A percentile compares a stretch with the other conserved stretches of the same genome.
Evolutionary conservation across 1,140 invertebrate genomes (phyloP).

Genomic region (Homalodisca vitripennis): DNA sequence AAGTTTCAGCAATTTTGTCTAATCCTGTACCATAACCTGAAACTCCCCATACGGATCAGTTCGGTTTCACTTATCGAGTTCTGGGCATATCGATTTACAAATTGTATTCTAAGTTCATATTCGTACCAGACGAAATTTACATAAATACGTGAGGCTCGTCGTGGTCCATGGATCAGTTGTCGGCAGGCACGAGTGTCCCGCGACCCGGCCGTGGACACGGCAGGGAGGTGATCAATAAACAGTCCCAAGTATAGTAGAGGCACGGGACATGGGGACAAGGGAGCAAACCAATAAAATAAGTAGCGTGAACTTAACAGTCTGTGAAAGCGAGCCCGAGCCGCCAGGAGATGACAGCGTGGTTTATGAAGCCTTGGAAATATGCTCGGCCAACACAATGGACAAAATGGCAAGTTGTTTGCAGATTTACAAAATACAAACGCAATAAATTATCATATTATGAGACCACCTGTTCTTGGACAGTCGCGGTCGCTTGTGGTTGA

Average conservation of each 20-base stretch:
- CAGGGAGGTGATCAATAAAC: neutral
- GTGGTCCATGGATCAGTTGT: too few species aligned
- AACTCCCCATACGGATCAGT: too few species aligned
- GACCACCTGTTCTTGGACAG: conserved; percentile 28
- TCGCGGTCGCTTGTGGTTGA: conserved; percentile 4
- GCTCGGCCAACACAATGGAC: conserved; percentile 29
- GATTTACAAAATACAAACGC: conserved; percentile 32
- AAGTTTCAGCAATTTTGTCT: too few species aligned
- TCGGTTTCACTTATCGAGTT: too few species aligned
- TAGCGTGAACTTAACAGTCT: conserved; percentile 23
- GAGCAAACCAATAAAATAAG: conserved; percentile 27
- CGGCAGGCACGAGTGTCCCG: too few species aligned
- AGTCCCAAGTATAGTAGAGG: neutral
- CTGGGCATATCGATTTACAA: too few species aligned
- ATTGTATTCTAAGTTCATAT: too few species aligned
- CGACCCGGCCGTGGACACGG: too few species aligned
- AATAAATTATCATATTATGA: conserved; percentile 32
- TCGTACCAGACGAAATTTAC: too few species aligned
- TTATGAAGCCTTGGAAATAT: conserved; percentile 24
- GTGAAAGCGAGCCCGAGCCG: conserved; percentile 8
- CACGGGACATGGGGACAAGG: conserved; percentile 3
- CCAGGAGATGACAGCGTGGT: conserved; percentile 7
- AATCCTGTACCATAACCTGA: too few species aligned
- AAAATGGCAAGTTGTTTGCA: conserved; percentile 32
- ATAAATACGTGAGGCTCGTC: too few species aligned